phyloP scores from a whole-genome alignment of 2,113 vertebrate species.

The Piaya cayana region DNA sequence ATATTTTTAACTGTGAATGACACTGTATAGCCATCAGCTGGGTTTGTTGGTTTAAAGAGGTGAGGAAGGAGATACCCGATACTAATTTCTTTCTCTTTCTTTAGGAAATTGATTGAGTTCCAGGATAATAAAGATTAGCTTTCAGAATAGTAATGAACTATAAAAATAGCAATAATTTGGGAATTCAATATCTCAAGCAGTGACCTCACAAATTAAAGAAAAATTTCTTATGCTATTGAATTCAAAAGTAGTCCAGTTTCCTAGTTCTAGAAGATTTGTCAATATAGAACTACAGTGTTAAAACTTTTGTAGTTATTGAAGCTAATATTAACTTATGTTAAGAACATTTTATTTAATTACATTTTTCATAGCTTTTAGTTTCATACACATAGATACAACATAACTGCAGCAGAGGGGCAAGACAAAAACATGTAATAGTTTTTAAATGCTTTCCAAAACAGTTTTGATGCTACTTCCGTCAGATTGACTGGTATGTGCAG shows the following conservation, averaged over 20 bases:
- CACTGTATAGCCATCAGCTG: too few species aligned
- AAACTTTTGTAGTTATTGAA: neutral
- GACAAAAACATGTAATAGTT: neutral
- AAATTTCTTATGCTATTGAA: neutral
- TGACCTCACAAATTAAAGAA: neutral
- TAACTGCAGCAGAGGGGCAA: neutral
- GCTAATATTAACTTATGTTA: neutral
- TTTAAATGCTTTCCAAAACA: neutral
- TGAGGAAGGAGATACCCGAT: too few species aligned
- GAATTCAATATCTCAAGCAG: too few species aligned
- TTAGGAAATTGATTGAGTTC: too few species aligned
- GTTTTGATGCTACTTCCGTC: neutral
- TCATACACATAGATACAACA: neutral
- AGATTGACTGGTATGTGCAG: neutral
- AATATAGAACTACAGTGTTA: neutral
- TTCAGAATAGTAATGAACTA: too few species aligned
- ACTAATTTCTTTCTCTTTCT: too few species aligned
- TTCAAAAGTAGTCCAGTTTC: neutral
- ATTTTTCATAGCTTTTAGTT: neutral
- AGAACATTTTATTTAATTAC: neutral
- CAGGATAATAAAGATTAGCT: too few species aligned
- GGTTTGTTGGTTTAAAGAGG: too few species aligned
- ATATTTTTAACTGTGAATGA: too few species aligned
- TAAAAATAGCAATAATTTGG: too few species aligned
- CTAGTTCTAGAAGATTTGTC: neutral